Evolutionary conservation across 2,113 vertebrate species (phyloP).

Genomic region (Canis aureus): DNA sequence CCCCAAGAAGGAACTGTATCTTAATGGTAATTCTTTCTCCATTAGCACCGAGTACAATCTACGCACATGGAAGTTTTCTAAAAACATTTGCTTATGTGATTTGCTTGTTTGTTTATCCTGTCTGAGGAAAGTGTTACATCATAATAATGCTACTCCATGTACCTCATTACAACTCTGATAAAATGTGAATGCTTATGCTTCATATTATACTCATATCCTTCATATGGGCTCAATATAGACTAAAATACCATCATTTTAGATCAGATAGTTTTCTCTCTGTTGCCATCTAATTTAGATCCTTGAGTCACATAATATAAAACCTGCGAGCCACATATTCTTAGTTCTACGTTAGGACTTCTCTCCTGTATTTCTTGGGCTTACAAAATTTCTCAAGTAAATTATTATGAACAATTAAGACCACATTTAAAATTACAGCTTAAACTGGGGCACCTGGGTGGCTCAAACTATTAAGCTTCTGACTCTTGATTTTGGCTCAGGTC

Average conservation of each 20-base stretch:
- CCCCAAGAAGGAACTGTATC: neutral
- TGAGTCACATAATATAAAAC: neutral
- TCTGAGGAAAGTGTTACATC: neutral
- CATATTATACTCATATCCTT: neutral
- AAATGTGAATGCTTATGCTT: neutral
- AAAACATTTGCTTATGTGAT: neutral
- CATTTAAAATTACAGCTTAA: constrained; percentile 55
- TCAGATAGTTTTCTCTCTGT: neutral
- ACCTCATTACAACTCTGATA: neutral
- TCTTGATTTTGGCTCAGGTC: neutral
- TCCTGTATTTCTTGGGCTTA: neutral
- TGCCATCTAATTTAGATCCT: neutral
- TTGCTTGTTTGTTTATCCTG: neutral
- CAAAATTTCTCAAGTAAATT: neutral
- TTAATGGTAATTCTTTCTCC: neutral
- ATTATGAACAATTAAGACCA: constrained; percentile 57
- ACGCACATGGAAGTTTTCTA: neutral
- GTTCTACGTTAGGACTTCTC: neutral
- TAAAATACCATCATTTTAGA: neutral
- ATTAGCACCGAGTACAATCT: neutral
- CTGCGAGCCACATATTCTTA: neutral
- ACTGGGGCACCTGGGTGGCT: neutral
- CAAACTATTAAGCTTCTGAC: neutral
- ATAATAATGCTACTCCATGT: neutral
- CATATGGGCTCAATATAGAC: neutral